phyloP scores from a whole-genome alignment of 2,888 invertebrate genomes.

The Polia nebulosa region DNA sequence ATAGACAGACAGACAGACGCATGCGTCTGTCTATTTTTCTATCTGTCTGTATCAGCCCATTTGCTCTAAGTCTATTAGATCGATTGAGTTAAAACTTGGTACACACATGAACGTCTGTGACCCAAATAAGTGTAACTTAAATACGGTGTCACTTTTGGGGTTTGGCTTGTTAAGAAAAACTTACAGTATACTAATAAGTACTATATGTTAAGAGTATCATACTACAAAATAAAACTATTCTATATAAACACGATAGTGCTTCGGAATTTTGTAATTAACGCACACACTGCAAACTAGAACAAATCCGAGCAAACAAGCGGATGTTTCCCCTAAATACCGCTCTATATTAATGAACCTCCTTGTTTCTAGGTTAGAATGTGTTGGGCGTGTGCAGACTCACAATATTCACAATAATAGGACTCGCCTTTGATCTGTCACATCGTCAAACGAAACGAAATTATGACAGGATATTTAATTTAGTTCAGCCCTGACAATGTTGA shows the following conservation, averaged over 20 bases:
- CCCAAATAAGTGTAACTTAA: no score
- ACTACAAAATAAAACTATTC: not conserved
- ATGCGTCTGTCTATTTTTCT: no score
- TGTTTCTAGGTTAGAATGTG: conserved; percentile 57
- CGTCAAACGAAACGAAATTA: conserved; percentile 64
- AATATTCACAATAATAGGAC: conserved; percentile 63
- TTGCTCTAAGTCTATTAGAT: no score
- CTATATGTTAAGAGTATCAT: not conserved
- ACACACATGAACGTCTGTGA: no score
- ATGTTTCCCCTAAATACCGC: conserved; percentile 50
- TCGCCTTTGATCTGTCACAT: conserved; percentile 59
- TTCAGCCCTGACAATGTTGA: conserved; percentile 56
- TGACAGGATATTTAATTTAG: conserved; percentile 67
- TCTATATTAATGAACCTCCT: conserved; percentile 61
- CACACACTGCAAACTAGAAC: conserved; percentile 41
- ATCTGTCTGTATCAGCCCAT: no score
- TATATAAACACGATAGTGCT: conserved; percentile 4
- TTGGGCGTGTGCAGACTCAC: conserved; percentile 43
- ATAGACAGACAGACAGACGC: no score
- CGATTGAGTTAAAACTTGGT: no score
- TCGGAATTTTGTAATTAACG: conserved; percentile 38
- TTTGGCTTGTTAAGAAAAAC: no score
- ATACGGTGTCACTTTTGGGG: no score
- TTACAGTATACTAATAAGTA: no score
- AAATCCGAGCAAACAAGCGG: conserved; percentile 43